phyloP scores from a whole-genome alignment of 2,888 invertebrate genomes.

The Cacoxenus indagator region DNA sequence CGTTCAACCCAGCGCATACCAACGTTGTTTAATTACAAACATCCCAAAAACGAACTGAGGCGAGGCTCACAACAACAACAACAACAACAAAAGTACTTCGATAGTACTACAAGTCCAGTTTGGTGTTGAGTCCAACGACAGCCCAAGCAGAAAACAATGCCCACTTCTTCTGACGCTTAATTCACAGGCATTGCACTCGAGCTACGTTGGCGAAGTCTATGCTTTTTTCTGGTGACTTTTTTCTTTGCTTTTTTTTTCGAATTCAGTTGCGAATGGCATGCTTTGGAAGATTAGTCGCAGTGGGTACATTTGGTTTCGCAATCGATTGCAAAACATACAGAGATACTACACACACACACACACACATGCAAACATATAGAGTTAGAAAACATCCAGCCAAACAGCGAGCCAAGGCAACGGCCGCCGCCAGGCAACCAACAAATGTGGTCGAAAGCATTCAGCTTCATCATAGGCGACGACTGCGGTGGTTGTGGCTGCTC shows the following conservation, averaged over 20 bases:
- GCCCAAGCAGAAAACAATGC: conserved; percentile 48
- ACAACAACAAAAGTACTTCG: neutral
- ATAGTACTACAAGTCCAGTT: conserved; percentile 7
- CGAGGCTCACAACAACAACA: neutral
- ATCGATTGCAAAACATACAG: conserved; percentile 64
- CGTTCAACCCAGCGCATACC: conserved; percentile 44
- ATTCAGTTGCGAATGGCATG: conserved; percentile 17
- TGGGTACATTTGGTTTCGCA: conserved; percentile 65
- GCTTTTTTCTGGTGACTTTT: conserved; percentile 33
- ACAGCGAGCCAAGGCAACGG: conserved; percentile 39
- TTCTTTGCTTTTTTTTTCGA: conserved; percentile 25
- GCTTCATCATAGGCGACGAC: conserved; percentile 24
- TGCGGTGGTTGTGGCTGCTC: conserved; percentile 41
- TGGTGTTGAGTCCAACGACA: neutral
- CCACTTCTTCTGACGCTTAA: conserved; percentile 28
- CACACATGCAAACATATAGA: conserved; percentile 5
- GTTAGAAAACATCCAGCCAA: conserved; percentile 6
- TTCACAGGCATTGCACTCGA: conserved; percentile 27
- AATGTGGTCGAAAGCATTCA: conserved; percentile 29
- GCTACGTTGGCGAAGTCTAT: conserved; percentile 31
- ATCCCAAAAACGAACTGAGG: conserved; percentile 34
- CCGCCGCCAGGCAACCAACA: conserved; percentile 15
- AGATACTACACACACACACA: conserved; percentile 12
- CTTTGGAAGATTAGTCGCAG: conserved; percentile 60
- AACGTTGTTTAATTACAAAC: conserved; percentile 59